Percentiles rank a stretch among this genome's conserved stretches.
Evolutionary conservation across 2,888 invertebrate species (phyloP).

Genomic region (Zeuzera pyrina): DNA sequence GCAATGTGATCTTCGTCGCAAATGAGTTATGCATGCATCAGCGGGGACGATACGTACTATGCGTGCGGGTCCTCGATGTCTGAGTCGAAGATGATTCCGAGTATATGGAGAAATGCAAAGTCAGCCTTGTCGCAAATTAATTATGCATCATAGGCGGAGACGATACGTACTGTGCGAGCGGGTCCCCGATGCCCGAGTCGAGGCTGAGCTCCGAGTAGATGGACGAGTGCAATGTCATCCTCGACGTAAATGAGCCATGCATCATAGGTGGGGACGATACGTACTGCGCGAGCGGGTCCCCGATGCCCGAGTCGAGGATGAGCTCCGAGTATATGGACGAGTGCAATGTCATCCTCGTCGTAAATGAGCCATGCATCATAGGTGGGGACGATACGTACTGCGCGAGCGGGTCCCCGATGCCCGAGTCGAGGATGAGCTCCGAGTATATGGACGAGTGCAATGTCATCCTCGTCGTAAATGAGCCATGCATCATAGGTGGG

Average conservation of each 20-base stretch:
- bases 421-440: conserved; percentile 87
- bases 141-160: too few species aligned
- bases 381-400: conserved; percentile 60
- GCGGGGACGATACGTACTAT: conserved; percentile 59
- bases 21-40: too few species aligned
- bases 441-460: conserved; percentile 91
- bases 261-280: too few species aligned
- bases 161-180: conserved; percentile 49
- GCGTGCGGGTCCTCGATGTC: conserved; percentile 75
- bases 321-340: conserved; percentile 88
- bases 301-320: conserved; percentile 87
- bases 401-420: conserved; percentile 71
- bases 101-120: conserved; percentile 90
- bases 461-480: too few species aligned
- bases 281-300: conserved; percentile 48
- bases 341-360: too few species aligned
- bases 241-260: too few species aligned
- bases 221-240: conserved; percentile 93
- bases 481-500: too few species aligned
- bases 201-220: conserved; percentile 87
- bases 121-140: too few species aligned
- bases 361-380: too few species aligned
- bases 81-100: conserved; percentile 88
- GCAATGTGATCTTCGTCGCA: too few species aligned
- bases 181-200: conserved; percentile 83